Conservation (phyloP, 2,888 invertebrate species). For the Leucophenga montana region DNA sequence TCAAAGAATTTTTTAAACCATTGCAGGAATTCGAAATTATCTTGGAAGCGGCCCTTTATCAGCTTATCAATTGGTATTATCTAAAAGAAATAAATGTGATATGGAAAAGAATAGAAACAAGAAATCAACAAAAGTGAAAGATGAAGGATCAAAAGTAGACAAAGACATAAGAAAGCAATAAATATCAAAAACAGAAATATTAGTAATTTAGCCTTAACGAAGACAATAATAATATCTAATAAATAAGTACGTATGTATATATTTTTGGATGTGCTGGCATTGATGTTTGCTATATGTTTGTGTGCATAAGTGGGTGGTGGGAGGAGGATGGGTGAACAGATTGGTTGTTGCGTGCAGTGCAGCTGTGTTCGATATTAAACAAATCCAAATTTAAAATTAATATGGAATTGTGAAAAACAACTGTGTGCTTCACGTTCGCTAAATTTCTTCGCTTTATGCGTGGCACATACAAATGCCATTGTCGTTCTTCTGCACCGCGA, state of each 20-base stretch:
- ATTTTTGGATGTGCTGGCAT: constrained; percentile 5
- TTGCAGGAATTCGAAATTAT: constrained; percentile 99
- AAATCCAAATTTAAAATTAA: too few relatives aligned
- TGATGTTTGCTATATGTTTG: constrained; percentile 9
- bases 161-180: constrained; percentile 40
- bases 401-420: constrained; percentile 3
- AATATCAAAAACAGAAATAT: constrained; percentile 29
- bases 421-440: constrained; percentile 46
- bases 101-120: constrained; percentile 34
- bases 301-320: constrained; percentile 2
- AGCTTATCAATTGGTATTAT: constrained; percentile 76
- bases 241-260: constrained; percentile 14
- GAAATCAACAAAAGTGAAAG: constrained; percentile 33
- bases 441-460: constrained; percentile 2
- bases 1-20: constrained; percentile 99
- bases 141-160: constrained; percentile 32
- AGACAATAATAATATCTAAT: constrained; percentile 6
- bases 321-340: not conserved
- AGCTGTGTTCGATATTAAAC: not conserved
- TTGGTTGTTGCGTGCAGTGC: constrained; percentile 13
- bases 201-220: not conserved
- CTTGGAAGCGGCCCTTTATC: constrained; percentile 98
- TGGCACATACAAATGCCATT: not conserved
- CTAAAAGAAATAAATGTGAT: constrained; percentile 66
- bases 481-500: constrained; percentile 20